Evolutionary conservation across 2,113 vertebrate genomes (phyloP).

Genomic region (Cyrtonyx montezumae): DNA sequence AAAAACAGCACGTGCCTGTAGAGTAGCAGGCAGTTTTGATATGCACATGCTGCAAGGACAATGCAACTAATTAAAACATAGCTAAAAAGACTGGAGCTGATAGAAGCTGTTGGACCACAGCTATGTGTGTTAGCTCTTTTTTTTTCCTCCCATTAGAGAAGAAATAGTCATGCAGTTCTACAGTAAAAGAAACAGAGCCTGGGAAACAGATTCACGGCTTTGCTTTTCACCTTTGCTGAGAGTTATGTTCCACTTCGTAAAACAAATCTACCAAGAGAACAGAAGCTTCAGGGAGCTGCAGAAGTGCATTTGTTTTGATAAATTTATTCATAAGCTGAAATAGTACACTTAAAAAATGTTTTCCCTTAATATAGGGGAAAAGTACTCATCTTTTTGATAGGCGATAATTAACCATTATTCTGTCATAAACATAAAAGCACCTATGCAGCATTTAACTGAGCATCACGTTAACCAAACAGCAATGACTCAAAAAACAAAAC

Average conservation of each 20-base stretch:
- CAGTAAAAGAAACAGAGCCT: not conserved
- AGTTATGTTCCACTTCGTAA: not conserved
- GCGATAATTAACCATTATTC: slow-evolving; percentile 76
- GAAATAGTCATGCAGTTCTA: not conserved
- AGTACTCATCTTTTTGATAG: slow-evolving; percentile 74
- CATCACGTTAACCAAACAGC: slow-evolving; percentile 75
- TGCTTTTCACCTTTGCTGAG: not conserved
- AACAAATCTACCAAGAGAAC: slow-evolving; percentile 6
- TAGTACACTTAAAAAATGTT: slow-evolving; percentile 54
- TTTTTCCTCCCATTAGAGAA: slow-evolving; percentile 37
- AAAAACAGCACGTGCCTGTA: slow-evolving; percentile 32
- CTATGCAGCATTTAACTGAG: slow-evolving; percentile 63
- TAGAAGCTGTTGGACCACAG: not conserved
- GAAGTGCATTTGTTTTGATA: slow-evolving; percentile 63
- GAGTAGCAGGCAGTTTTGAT: slow-evolving; percentile 30
- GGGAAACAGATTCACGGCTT: not conserved
- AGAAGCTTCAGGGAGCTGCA: slow-evolving; percentile 52
- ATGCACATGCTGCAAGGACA: slow-evolving; percentile 16
- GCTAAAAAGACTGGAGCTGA: slow-evolving; percentile 22
- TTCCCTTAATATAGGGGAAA: slow-evolving; percentile 76
- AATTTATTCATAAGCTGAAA: slow-evolving; percentile 65
- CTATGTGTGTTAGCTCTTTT: slow-evolving; percentile 34
- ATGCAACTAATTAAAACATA: not conserved
- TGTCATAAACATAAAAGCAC: slow-evolving; percentile 79
- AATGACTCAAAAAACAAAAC: slow-evolving; percentile 72